phyloP scores from a whole-genome alignment of 2,113 vertebrate species.

The Varanus komodoensis region DNA sequence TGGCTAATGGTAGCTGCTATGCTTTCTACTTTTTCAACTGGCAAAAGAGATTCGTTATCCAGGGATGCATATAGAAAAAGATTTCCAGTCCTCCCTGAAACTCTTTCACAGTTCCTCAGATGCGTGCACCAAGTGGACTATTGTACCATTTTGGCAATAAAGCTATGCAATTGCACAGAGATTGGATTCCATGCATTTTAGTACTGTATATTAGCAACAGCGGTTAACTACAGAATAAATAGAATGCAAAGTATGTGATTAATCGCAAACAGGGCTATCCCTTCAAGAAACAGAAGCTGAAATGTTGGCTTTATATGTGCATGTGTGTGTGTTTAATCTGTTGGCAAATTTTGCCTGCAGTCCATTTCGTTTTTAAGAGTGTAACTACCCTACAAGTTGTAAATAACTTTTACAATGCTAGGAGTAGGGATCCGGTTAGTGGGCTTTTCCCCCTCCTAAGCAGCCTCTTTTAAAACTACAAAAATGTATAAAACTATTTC shows the following conservation, averaged over 20 bases:
- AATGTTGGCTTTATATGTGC: not conserved
- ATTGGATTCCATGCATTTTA: not conserved
- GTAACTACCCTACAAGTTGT: not conserved
- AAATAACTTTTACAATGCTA: slow-evolving; percentile 3
- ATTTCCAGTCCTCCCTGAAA: not conserved
- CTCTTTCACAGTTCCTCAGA: not conserved
- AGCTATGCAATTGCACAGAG: not conserved
- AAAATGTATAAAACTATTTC: slow-evolving; percentile 54
- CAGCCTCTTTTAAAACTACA: slow-evolving; percentile 26
- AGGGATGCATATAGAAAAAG: not conserved
- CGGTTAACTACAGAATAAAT: not conserved
- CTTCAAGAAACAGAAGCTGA: not conserved
- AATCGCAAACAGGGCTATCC: not conserved
- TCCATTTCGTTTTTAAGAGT: not conserved
- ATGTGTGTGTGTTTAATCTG: not conserved
- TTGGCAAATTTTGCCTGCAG: not conserved
- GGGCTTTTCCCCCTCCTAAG: slow-evolving; percentile 33
- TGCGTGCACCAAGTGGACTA: not conserved
- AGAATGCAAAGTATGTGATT: not conserved
- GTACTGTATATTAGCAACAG: not conserved
- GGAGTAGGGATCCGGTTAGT: not conserved
- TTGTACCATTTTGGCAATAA: not conserved
- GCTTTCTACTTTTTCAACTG: not conserved
- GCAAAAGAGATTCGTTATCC: not conserved
- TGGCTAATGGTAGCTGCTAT: not conserved